A percentile compares a stretch with the other conserved stretches of the same genome.
Evolutionary conservation across 2,113 vertebrate genomes (phyloP).

Genomic region (Ornithorhynchus anatinus): DNA sequence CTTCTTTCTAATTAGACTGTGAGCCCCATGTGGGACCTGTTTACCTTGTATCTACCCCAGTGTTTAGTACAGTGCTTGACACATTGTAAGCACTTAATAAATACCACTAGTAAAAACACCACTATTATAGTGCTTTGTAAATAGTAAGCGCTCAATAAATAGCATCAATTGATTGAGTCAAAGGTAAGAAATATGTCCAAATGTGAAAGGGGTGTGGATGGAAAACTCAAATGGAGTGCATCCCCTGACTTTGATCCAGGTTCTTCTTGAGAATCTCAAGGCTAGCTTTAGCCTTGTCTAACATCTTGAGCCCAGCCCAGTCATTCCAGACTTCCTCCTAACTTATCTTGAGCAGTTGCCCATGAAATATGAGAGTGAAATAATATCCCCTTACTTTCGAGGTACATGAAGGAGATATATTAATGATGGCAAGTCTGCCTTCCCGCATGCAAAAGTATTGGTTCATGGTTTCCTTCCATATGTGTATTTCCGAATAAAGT

Average conservation of each 20-base stretch:
- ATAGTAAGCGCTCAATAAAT: too few relatives aligned
- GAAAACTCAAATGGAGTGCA: neutral
- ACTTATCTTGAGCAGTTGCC: neutral
- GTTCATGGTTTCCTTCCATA: fast-evolving
- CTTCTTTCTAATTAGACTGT: too few relatives aligned
- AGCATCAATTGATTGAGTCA: too few relatives aligned
- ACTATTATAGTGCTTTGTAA: too few relatives aligned
- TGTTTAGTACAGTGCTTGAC: too few relatives aligned
- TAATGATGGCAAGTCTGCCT: neutral
- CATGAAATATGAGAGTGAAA: too few relatives aligned
- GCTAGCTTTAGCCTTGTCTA: neutral
- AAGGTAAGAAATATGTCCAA: neutral
- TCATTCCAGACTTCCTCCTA: neutral
- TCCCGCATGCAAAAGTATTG: neutral
- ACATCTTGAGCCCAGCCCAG: neutral
- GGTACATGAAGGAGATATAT: neutral
- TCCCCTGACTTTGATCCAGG: neutral
- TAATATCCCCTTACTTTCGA: neutral
- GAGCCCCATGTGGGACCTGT: too few relatives aligned
- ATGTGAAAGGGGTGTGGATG: neutral
- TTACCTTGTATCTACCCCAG: too few relatives aligned
- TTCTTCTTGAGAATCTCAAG: neutral
- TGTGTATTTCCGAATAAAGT: neutral
- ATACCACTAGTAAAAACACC: too few relatives aligned
- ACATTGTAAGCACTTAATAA: too few relatives aligned